Conservation (phyloP, 2,888 invertebrate species). For the Cantharis nigra region DNA sequence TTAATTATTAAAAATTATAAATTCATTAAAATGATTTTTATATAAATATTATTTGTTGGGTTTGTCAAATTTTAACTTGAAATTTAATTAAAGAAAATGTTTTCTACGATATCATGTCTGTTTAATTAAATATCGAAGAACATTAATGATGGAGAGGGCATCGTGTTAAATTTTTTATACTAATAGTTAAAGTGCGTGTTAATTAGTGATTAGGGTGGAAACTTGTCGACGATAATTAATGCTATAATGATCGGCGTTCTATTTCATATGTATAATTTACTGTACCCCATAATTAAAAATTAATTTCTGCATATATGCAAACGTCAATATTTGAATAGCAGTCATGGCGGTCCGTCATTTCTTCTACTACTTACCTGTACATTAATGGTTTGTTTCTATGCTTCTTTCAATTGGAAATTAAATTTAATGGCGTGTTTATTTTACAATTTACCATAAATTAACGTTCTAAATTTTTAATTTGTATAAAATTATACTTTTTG, state of each 20-base stretch:
- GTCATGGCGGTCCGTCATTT: background rate
- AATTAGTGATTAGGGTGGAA: background rate
- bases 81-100: background rate
- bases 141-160: background rate
- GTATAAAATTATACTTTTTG: background rate
- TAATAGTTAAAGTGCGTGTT: slow-evolving; percentile 1
- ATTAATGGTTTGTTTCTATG: background rate
- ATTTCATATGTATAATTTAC: background rate
- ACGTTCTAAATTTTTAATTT: background rate
- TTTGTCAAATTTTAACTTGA: background rate
- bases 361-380: background rate
- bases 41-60: background rate
- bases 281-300: background rate
- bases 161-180: background rate
- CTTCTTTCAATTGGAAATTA: background rate
- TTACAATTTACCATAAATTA: background rate
- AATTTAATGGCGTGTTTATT: background rate
- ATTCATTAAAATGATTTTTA: background rate
- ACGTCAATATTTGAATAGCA: background rate
- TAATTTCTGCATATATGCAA: background rate
- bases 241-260: background rate
- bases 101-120: background rate
- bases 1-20: background rate
- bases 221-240: background rate
- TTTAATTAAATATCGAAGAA: background rate